These are phyloP conservation scores for Silurus asotus DNA, from an alignment of 2,113 vertebrate genomes.

Conservation along the genomic window DNA sequence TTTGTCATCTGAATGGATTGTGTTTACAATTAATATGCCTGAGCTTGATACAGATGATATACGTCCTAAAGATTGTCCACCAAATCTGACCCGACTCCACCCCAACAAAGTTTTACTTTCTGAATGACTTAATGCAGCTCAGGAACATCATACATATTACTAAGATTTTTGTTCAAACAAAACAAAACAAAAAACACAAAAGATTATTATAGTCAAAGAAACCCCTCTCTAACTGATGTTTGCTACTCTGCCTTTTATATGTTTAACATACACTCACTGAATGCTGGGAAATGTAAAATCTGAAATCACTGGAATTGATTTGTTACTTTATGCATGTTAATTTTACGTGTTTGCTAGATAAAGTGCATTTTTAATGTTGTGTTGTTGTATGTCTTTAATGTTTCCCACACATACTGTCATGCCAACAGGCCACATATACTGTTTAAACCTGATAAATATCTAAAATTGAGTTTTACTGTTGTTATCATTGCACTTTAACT, in stretches of 20 bases:
- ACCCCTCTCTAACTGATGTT: neutral
- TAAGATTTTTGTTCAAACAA: neutral
- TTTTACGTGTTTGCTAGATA: neutral
- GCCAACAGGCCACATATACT: neutral
- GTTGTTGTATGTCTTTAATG: neutral
- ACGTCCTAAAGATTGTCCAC: neutral
- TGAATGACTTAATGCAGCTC: neutral
- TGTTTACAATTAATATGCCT: neutral
- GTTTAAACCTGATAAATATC: neutral
- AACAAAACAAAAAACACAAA: neutral
- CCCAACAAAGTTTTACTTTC: neutral
- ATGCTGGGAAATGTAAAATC: neutral
- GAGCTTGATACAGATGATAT: neutral
- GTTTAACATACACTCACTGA: neutral
- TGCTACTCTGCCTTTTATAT: neutral
- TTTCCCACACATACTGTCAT: neutral
- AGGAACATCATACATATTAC: neutral
- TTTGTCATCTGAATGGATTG: neutral
- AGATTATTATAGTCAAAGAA: neutral
- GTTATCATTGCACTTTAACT: neutral
- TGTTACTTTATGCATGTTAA: neutral
- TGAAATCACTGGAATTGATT: neutral
- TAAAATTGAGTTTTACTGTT: neutral
- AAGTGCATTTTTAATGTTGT: neutral
- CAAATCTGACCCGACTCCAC: too few relatives aligned